phyloP scores from a whole-genome alignment of 2,888 invertebrate genomes.

The Apomyelois bistriatella region DNA sequence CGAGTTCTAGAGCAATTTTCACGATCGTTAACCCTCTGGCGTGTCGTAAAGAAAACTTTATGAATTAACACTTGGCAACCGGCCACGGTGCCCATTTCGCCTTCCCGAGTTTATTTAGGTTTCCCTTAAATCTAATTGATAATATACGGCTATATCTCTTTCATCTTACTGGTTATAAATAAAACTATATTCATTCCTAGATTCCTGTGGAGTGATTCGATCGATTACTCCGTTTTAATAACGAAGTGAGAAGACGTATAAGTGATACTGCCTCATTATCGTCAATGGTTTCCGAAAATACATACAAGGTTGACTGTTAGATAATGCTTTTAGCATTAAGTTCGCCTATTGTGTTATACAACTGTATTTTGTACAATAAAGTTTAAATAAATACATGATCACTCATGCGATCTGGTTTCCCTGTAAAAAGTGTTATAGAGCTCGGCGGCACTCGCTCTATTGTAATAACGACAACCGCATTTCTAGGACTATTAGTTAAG shows the following conservation, averaged over 20 bases:
- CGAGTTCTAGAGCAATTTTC: constrained; percentile 35
- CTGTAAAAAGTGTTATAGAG: no score
- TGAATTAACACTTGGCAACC: constrained; percentile 66
- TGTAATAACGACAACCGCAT: no score
- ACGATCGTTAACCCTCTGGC: constrained; percentile 47
- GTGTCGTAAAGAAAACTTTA: constrained; percentile 60
- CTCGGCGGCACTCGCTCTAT: no score
- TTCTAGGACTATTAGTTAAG: no score
- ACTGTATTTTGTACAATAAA: no score
- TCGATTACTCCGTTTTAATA: not conserved
- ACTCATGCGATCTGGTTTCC: no score
- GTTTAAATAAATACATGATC: no score
- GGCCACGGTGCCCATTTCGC: constrained; percentile 46
- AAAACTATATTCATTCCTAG: constrained; percentile 29
- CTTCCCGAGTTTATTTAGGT: constrained; percentile 53
- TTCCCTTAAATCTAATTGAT: constrained; percentile 59
- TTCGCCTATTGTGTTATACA: no score
- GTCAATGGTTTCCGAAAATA: no score
- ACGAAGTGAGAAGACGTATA: not conserved
- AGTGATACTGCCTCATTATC: no score
- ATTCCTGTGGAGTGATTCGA: not conserved
- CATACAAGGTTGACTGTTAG: no score
- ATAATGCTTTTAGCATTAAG: no score
- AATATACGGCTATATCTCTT: constrained; percentile 50
- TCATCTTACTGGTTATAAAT: constrained; percentile 43